These are phyloP conservation scores for Monopis laevigella DNA, from an alignment of 2,888 invertebrate species.

Conservation along the genomic window DNA sequence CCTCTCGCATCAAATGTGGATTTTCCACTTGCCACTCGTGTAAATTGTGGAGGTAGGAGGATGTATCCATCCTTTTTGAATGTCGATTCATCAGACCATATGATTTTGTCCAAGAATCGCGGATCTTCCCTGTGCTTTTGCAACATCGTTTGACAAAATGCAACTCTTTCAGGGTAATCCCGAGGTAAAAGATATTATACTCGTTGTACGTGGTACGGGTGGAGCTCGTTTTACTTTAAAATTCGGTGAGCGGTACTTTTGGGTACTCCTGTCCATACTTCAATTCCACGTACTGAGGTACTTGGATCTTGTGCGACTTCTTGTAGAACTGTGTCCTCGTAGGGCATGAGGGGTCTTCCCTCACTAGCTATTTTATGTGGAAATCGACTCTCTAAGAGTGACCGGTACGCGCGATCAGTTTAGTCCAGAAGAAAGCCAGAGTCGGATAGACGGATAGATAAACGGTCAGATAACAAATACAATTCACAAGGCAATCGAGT, in stretches of 20 bases:
- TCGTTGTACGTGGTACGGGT: constrained; percentile 9
- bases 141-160: constrained; percentile 15
- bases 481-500: too few species aligned
- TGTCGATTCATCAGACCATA: constrained; percentile 15
- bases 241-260: too few species aligned
- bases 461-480: too few species aligned
- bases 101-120: constrained; percentile 9
- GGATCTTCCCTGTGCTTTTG: constrained; percentile 13
- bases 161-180: constrained; percentile 10
- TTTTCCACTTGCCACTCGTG: constrained; percentile 13
- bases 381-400: constrained; percentile 12
- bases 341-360: constrained; percentile 15
- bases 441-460: too few species aligned
- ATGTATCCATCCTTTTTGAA: constrained; percentile 7
- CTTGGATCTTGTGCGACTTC: constrained; percentile 8
- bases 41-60: constrained; percentile 12
- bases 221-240: constrained; percentile 9
- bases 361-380: constrained; percentile 15
- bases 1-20: constrained; percentile 9
- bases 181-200: constrained; percentile 11
- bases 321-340: constrained; percentile 16
- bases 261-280: too few species aligned
- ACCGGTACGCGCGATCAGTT: constrained; percentile 14
- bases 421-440: too few species aligned
- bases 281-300: not conserved